phyloP scores from a whole-genome alignment of 2,797 vertebrate species.

The Hydrolagus colliei region DNA sequence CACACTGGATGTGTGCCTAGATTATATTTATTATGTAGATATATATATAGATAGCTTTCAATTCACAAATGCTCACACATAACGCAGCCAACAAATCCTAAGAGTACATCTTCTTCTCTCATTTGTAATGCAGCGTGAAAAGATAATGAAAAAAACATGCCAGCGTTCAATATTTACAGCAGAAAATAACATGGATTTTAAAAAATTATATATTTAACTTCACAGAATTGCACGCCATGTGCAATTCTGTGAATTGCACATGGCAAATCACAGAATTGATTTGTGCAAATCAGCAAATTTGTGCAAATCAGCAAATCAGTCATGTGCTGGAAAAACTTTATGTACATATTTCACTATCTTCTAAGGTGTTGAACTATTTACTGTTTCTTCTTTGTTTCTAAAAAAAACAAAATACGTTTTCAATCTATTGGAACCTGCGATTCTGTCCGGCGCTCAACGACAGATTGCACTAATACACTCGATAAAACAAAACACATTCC shows the following conservation, averaged over 20 bases:
- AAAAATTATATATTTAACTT: neutral
- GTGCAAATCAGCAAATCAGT: too few relatives aligned
- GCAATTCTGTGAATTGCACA: too few relatives aligned
- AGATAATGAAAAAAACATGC: neutral
- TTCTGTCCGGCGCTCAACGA: neutral
- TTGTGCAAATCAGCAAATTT: too few relatives aligned
- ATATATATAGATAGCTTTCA: too few relatives aligned
- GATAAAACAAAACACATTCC: slow-evolving; percentile 21
- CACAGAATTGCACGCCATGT: too few relatives aligned
- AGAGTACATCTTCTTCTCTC: too few relatives aligned
- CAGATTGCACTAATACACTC: slow-evolving; percentile 7
- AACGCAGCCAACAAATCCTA: too few relatives aligned
- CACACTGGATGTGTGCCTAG: too few relatives aligned
- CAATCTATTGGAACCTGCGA: neutral
- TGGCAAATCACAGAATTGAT: too few relatives aligned
- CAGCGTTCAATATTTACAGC: neutral
- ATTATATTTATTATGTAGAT: too few relatives aligned
- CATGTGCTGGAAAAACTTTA: neutral
- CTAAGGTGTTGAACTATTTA: neutral
- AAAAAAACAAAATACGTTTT: neutral
- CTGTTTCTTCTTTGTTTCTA: neutral
- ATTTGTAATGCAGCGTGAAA: neutral
- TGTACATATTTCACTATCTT: neutral
- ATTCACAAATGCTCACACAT: too few relatives aligned
- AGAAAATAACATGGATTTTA: neutral